Conservation (phyloP, 2,797 vertebrate species). For the Cynodonichthys magdalenae region DNA sequence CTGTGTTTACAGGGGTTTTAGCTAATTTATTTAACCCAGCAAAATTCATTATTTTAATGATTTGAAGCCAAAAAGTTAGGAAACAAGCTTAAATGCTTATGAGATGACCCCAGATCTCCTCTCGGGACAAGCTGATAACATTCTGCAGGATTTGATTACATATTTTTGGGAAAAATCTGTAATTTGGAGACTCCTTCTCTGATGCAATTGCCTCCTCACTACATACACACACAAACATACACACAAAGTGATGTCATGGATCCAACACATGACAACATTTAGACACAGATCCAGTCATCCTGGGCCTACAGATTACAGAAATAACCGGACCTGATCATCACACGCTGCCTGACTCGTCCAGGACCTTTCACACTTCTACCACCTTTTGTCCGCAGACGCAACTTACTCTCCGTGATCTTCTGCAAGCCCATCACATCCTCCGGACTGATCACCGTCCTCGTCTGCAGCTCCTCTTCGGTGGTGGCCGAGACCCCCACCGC, state of each 20-base stretch:
- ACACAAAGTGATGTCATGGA: no score
- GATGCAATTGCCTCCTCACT: not conserved
- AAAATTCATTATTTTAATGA: not conserved
- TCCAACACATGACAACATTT: no score
- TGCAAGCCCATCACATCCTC: conserved; percentile 93
- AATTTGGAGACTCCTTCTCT: not conserved
- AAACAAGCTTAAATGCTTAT: no score
- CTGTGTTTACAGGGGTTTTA: no score
- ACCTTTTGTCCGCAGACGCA: conserved; percentile 8
- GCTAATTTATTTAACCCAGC: no score
- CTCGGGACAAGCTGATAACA: not conserved
- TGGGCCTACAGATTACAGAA: conserved; percentile 47
- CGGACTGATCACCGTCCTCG: conserved; percentile 82
- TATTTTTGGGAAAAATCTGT: not conserved
- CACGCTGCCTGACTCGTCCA: conserved; percentile 49
- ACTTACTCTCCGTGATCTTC: conserved; percentile 95
- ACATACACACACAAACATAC: no score
- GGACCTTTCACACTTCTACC: conserved; percentile 18
- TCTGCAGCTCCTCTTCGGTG: conserved; percentile 86
- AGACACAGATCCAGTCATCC: no score
- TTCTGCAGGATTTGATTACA: not conserved
- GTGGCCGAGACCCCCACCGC: conserved; percentile 77
- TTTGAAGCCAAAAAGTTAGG: no score
- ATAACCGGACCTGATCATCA: conserved; percentile 50
- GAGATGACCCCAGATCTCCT: no score